phyloP scores from a whole-genome alignment of 64 coral and sea anemone species.

The Dendronephthya gigantea region DNA sequence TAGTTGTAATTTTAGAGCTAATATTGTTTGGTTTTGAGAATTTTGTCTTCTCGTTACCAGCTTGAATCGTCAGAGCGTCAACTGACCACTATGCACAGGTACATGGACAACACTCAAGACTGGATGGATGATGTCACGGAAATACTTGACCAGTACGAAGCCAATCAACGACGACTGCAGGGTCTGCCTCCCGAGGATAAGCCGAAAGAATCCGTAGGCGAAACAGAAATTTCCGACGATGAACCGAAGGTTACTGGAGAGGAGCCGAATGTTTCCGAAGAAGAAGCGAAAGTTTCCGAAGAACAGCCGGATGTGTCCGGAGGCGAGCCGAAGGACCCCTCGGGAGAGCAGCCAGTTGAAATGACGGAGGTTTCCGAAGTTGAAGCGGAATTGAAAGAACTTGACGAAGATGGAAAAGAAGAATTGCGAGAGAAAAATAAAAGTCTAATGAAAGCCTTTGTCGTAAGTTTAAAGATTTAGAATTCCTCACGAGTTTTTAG shows the following conservation, averaged over 20 bases:
- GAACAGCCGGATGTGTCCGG: not conserved
- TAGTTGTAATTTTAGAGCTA: too few relatives aligned
- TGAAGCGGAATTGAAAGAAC: not conserved
- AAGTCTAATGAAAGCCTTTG: not conserved
- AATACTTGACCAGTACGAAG: not conserved
- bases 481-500: too few relatives aligned
- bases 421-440: not conserved
- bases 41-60: not conserved
- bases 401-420: not conserved
- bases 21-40: too few relatives aligned
- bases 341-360: too few relatives aligned
- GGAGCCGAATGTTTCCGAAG: not conserved
- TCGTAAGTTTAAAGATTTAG: not conserved
- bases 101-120: not conserved
- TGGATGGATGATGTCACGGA: slow-evolving; percentile 3
- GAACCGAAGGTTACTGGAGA: not conserved
- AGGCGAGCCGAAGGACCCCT: not conserved
- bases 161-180: not conserved
- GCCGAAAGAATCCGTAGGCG: not conserved
- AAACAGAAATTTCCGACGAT: not conserved
- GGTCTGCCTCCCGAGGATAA: not conserved
- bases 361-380: not conserved
- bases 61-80: not conserved
- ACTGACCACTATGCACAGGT: not conserved
- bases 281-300: not conserved